Base-by-base conservation (phyloP, 2,888 invertebrate species). In the Dryomyza anilis region DNA sequence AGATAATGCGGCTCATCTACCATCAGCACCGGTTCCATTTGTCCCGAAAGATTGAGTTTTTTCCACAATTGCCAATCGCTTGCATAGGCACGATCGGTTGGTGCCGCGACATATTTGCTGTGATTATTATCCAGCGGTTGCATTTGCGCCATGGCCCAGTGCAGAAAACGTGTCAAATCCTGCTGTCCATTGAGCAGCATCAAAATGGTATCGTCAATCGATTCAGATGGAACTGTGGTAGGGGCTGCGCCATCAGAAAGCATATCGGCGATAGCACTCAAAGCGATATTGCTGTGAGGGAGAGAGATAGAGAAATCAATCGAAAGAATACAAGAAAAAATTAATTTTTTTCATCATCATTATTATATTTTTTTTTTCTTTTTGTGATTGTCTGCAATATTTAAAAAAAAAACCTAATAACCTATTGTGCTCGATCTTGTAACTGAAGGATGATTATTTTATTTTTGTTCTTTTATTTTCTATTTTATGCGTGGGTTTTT, bases 1-100 rank as follows among this genome's bases (percentile, higher is more conserved):
- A 83, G 69, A 66, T 81, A 83, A 36, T 69, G 75, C 1, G 83
- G 83, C 66, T 83, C 83, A 19, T 83, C 82, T 36, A 77, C 82
- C 63, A 78, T 73, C 30, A 82, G 63, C 14, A 80, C 80, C 7
- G 76, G 73, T 68, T 83, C 81, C 62, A 80, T 66, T 27, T 76
- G 76, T 33, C 83, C 83, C 7, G 81, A 81, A 33, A 78, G 71
- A 72, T 82, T 81, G 7, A 78, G 69, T 69, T 79, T 81, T 65
- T 78, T 82, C 80, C 77, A 80, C 7, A 76, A 69, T 65, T 76
- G 77, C 75, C 78, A 73, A 33, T 76, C 75, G 8, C 79, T 77
- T 67, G 77, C 69, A 68, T 80, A 76, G 3, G 78, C 76, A 7
- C 61, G 61, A 62, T 68, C 70, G 45, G 68, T 67, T 19, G 66